Percentiles rank a stretch among this genome's conserved stretches.
phyloP scores from a whole-genome alignment of 2,888 invertebrate species.

The Agrotis ipsilon region DNA sequence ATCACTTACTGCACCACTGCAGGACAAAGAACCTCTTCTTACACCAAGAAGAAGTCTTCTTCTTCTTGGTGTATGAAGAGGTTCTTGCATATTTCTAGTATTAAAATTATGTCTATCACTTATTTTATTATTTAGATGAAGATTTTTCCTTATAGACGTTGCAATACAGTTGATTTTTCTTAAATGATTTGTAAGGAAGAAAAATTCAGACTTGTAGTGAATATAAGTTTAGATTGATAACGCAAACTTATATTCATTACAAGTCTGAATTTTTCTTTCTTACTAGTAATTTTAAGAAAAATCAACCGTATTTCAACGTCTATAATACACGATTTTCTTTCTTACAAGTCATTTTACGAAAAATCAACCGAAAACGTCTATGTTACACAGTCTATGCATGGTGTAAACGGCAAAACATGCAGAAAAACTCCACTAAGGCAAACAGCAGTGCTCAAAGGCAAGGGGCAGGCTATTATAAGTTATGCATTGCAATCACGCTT shows the following conservation, averaged over 20 bases:
- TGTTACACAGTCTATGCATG: conserved; percentile 8
- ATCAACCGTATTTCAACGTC: neutral
- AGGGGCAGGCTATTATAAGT: conserved; percentile 50
- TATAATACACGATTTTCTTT: conserved; percentile 3
- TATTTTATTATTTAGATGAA: no score
- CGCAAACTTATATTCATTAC: no score
- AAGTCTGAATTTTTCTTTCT: neutral
- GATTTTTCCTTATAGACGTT: no score
- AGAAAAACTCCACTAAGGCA: conserved; percentile 19
- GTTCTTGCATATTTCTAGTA: no score
- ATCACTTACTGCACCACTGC: neutral
- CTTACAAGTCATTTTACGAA: neutral
- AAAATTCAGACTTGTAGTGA: no score
- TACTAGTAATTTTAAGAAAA: conserved; percentile 5
- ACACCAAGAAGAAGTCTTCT: no score
- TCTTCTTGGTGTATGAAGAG: no score
- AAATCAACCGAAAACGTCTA: neutral
- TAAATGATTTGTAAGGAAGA: no score
- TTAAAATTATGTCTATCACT: no score
- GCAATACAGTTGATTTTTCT: no score
- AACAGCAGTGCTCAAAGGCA: conserved; percentile 44
- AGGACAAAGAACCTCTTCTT: neutral
- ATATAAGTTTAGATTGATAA: no score
- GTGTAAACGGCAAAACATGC: conserved; percentile 11
- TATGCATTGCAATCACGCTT: conserved; percentile 59